phyloP scores from a whole-genome alignment of 1,140 invertebrate species.

The Chlorops oryzae region DNA sequence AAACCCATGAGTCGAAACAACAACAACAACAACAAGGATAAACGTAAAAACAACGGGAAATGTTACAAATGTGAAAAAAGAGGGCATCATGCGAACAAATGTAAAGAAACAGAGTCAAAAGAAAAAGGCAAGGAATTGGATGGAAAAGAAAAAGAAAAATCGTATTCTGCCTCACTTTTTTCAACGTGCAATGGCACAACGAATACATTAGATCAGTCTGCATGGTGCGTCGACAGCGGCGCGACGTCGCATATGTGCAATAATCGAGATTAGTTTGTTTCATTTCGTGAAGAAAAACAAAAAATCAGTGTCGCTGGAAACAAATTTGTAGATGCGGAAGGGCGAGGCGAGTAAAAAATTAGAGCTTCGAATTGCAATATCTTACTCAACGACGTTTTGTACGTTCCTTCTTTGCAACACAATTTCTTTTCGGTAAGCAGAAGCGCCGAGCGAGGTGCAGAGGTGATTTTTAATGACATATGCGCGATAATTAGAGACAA shows the following conservation, averaged over 20 bases:
- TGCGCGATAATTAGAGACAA: background rate
- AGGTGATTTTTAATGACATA: background rate
- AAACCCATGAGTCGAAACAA: too few relatives aligned
- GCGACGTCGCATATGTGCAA: conserved; percentile 17
- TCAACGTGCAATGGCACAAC: background rate
- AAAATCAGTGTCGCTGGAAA: conserved; percentile 16
- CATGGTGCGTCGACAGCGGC: conserved; percentile 23
- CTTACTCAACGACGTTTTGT: conserved; percentile 19
- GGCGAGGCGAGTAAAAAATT: conserved; percentile 8
- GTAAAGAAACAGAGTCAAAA: conserved; percentile 7
- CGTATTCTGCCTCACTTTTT: too few relatives aligned
- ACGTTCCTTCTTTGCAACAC: conserved; percentile 22
- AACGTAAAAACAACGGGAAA: conserved; percentile 5
- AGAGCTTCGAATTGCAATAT: conserved; percentile 9
- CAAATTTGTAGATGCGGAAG: conserved; percentile 11
- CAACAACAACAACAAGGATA: background rate
- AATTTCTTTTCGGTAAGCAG: conserved; percentile 28
- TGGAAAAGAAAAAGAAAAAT: background rate
- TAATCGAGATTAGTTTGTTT: conserved; percentile 4
- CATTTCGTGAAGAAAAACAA: background rate
- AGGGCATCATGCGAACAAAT: conserved; percentile 3
- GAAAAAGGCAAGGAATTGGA: background rate
- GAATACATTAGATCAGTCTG: background rate
- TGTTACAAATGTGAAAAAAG: background rate
- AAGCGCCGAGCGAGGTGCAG: conserved; percentile 16